A percentile compares a stretch with the other conserved stretches of the same genome.
These are phyloP conservation scores for Platygyra sinensis DNA, from an alignment of 64 coral and sea anemone species.

Conservation along the genomic window DNA sequence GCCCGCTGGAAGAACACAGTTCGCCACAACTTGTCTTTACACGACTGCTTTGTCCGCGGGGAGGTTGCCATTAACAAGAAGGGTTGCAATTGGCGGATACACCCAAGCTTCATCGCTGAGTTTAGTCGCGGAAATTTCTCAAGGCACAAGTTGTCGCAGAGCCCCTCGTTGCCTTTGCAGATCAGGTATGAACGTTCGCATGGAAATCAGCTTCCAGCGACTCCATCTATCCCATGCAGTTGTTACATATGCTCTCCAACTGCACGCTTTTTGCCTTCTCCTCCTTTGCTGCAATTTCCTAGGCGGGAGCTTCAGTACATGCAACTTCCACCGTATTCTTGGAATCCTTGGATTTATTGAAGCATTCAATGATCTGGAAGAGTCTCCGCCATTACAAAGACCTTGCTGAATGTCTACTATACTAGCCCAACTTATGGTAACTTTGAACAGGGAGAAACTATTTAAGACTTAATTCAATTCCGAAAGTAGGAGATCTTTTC, in stretches of 20 bases:
- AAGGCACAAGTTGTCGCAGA: slow-evolving; percentile 35
- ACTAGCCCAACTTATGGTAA: too few relatives aligned
- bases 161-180: not conserved
- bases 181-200: not conserved
- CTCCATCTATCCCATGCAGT: not conserved
- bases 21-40: slow-evolving; percentile 22
- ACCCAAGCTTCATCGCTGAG: slow-evolving; percentile 27
- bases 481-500: too few relatives aligned
- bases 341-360: slow-evolving; percentile 21
- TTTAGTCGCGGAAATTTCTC: slow-evolving; percentile 31
- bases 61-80: not conserved
- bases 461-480: too few relatives aligned
- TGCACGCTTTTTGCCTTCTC: not conserved
- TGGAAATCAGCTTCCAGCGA: not conserved
- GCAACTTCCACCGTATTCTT: not conserved
- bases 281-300: not conserved
- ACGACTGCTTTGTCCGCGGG: slow-evolving; percentile 33
- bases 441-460: too few relatives aligned
- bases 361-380: too few relatives aligned
- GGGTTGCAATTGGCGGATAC: slow-evolving; percentile 13
- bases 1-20: slow-evolving; percentile 36
- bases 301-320: not conserved
- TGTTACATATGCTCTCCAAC: slow-evolving; percentile 10
- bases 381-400: too few relatives aligned
- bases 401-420: too few relatives aligned